Percentiles rank a stretch among this genome's conserved stretches.
Evolutionary conservation across 2,113 vertebrate genomes (phyloP).

Genomic region (Protobothrops flavoviridis): DNA sequence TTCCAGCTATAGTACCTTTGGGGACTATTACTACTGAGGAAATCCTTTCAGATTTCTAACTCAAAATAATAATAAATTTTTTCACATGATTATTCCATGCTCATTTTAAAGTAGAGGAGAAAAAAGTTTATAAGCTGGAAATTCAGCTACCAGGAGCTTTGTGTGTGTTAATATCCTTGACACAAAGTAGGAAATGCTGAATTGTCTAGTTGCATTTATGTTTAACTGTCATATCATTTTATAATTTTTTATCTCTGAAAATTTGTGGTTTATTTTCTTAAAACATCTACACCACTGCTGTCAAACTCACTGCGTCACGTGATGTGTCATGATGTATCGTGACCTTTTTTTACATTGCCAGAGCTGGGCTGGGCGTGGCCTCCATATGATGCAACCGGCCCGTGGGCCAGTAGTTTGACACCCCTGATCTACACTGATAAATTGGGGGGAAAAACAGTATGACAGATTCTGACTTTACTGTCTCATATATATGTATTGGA

Average conservation of each 20-base stretch:
- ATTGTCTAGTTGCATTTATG: neutral
- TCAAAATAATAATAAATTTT: conserved; percentile 8
- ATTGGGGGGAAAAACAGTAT: neutral
- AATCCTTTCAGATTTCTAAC: conserved; percentile 3
- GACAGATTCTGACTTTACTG: conserved; percentile 6
- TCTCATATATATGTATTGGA: neutral
- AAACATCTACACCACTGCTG: neutral
- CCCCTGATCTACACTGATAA: neutral
- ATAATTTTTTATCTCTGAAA: neutral
- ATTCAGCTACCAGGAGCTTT: neutral
- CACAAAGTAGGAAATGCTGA: neutral
- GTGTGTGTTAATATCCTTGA: neutral
- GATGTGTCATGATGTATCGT: no score
- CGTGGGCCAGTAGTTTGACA: no score
- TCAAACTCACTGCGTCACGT: no score
- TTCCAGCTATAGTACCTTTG: conserved; percentile 42
- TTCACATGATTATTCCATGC: neutral
- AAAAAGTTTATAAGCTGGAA: neutral
- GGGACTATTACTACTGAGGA: conserved; percentile 40
- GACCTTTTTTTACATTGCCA: no score
- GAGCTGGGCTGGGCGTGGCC: no score
- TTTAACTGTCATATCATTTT: neutral
- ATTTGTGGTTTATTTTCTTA: neutral
- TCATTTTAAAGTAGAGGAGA: neutral
- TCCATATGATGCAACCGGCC: no score